Conservation (phyloP, 2,797 vertebrate species). For the Artibeus jamaicensis region DNA sequence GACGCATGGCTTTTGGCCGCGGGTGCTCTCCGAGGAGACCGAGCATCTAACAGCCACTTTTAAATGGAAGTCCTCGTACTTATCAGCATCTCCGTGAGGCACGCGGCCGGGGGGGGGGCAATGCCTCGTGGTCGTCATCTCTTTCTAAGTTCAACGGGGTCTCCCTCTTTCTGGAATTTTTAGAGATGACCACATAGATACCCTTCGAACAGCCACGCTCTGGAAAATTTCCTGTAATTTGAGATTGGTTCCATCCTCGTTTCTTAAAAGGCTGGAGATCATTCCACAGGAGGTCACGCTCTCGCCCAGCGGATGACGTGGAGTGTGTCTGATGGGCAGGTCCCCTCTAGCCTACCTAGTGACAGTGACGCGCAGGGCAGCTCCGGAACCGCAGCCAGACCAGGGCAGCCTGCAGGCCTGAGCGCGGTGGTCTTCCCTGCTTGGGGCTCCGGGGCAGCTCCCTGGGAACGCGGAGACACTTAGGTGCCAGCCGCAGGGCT, state of each 20-base stretch:
- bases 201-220: neutral
- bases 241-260: neutral
- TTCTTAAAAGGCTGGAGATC: neutral
- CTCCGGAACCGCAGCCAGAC: neutral
- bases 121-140: neutral
- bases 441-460: neutral
- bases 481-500: neutral
- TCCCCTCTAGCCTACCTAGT: neutral
- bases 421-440: neutral
- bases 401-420: neutral
- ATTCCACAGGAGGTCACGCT: rapidly evolving
- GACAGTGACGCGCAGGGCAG: neutral
- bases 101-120: neutral
- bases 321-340: rapidly evolving
- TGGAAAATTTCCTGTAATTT: neutral
- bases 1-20: neutral
- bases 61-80: neutral
- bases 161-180: neutral
- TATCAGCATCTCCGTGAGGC: neutral
- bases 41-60: neutral
- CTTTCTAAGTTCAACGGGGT: neutral
- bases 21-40: neutral
- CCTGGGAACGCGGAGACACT: neutral
- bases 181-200: neutral
- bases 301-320: neutral